phyloP scores from a whole-genome alignment of 2,113 vertebrate species.

The Climacteris rufus region DNA sequence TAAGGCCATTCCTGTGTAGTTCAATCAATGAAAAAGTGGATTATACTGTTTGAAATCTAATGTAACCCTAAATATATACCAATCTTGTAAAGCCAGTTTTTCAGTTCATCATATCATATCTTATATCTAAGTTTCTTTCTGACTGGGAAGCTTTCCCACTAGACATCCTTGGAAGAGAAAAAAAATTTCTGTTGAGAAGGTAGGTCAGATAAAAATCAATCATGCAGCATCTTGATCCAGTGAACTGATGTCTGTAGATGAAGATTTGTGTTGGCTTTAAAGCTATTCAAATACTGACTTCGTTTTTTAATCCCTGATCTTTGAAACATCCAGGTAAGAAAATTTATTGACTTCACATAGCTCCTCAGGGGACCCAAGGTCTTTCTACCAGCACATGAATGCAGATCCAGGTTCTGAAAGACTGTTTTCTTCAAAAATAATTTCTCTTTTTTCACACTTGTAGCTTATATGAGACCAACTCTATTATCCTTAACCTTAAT shows the following conservation, averaged over 20 bases:
- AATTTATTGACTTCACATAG: conserved; percentile 14
- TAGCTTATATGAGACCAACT: neutral
- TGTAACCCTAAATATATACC: neutral
- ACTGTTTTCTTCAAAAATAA: neutral
- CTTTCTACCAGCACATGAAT: neutral
- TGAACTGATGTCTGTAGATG: neutral
- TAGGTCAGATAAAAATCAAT: conserved; percentile 16
- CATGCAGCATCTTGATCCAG: neutral
- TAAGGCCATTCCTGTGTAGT: neutral
- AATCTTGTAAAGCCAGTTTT: neutral
- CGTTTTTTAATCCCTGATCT: neutral
- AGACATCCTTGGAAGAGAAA: neutral
- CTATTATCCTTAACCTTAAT: neutral
- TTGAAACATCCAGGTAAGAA: conserved; percentile 10
- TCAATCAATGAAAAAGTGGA: neutral
- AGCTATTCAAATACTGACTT: conserved; percentile 8
- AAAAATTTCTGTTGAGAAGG: neutral
- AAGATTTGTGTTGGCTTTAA: conserved; percentile 32
- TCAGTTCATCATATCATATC: neutral
- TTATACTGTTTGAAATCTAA: neutral
- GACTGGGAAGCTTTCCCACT: neutral
- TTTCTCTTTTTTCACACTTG: neutral
- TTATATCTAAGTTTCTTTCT: neutral
- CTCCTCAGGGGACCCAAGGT: neutral
- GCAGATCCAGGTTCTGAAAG: neutral